These are phyloP conservation scores for Parotocinclus haroldoi DNA, from an alignment of 2,797 vertebrate genomes.

Conservation along the genomic window DNA sequence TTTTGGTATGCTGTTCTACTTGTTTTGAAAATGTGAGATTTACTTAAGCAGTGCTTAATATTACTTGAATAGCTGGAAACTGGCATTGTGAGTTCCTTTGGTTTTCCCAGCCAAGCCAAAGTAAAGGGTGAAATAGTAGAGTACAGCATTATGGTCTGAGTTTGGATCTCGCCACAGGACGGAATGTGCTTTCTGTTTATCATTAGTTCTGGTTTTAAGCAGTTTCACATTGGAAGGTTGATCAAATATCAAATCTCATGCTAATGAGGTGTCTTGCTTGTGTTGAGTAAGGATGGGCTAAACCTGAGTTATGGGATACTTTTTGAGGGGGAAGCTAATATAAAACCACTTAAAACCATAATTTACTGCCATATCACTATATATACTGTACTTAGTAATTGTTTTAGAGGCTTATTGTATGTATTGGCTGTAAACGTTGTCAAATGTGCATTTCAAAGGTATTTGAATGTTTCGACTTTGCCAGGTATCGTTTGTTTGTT, in stretches of 20 bases:
- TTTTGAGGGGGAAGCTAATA: not conserved
- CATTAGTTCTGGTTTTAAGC: not conserved
- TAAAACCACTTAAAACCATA: no score
- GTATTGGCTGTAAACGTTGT: no score
- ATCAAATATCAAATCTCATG: conserved; percentile 1
- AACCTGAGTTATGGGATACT: not conserved
- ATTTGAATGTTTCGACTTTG: no score
- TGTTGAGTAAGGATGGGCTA: not conserved
- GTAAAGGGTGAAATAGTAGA: not conserved
- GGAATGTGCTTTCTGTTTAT: conserved; percentile 14
- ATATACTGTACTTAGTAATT: no score
- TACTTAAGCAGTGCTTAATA: conserved; percentile 8
- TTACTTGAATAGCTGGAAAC: no score
- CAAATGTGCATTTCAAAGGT: no score
- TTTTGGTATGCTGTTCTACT: conserved; percentile 25
- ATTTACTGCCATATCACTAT: no score
- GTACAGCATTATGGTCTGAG: conserved; percentile 1
- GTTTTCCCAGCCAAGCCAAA: conserved; percentile 15
- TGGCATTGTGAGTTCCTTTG: conserved; percentile 2
- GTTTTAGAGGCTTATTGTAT: no score
- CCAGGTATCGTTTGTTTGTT: no score
- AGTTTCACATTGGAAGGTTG: conserved; percentile 2
- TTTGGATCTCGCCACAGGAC: conserved; percentile 2
- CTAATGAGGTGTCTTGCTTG: conserved; percentile 1
- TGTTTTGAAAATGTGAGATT: not conserved